Evolutionary conservation across 2,113 vertebrate genomes (phyloP).

Genomic region (Delphinapterus leucas): DNA sequence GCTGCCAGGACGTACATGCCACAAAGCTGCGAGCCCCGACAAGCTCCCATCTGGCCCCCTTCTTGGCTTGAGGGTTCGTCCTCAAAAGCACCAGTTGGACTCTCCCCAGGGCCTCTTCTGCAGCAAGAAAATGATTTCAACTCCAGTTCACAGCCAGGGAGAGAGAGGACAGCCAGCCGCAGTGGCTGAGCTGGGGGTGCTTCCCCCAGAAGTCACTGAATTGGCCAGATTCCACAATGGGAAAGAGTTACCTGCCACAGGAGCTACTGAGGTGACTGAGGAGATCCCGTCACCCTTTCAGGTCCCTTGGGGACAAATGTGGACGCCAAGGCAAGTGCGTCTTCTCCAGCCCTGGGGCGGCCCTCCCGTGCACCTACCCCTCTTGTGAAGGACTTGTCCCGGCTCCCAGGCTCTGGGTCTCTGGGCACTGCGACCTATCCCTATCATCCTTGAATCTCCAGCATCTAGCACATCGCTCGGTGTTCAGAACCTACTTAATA

Average conservation of each 20-base stretch:
- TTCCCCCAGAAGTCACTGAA: background rate
- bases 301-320: background rate
- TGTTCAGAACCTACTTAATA: background rate
- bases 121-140: background rate
- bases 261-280: background rate
- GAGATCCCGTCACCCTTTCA: background rate
- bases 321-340: background rate
- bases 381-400: background rate
- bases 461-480: fast-evolving
- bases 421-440: fast-evolving
- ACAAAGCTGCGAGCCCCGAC: no score
- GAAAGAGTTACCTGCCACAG: background rate
- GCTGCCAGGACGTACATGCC: background rate
- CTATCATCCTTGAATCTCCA: background rate
- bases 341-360: no score
- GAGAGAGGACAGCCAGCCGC: background rate
- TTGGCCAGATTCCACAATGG: background rate
- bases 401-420: background rate
- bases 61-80: background rate
- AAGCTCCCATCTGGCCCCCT: background rate
- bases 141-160: background rate
- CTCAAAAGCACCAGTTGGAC: background rate
- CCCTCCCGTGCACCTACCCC: background rate
- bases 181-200: no score
- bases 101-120: background rate